phyloP scores from a whole-genome alignment of 2,113 vertebrate species.

The Vimba vimba region DNA sequence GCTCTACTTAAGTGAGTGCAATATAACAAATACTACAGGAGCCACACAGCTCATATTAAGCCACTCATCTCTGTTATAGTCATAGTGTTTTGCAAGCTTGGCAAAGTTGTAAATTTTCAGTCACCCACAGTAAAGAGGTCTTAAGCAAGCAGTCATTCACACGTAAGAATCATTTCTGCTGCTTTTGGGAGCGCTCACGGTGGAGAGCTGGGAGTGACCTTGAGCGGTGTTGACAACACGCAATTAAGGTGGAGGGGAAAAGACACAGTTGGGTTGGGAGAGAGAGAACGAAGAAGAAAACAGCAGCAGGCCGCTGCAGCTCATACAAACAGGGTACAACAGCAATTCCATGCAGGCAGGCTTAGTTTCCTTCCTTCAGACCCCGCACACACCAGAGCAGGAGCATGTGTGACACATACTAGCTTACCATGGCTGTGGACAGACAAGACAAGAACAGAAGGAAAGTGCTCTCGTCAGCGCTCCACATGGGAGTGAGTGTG shows the following conservation, averaged over 20 bases:
- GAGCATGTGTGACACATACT: slow-evolving; percentile 7
- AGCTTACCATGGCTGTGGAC: slow-evolving; percentile 13
- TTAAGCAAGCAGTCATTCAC: not conserved
- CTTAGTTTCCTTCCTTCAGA: not conserved
- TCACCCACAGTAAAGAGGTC: not conserved
- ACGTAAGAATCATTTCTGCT: not conserved
- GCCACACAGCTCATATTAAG: slow-evolving; percentile 1
- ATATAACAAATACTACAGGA: not conserved
- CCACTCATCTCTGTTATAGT: slow-evolving; percentile 8
- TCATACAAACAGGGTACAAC: slow-evolving; percentile 29
- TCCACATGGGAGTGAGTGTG: not conserved
- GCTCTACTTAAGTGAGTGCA: not conserved
- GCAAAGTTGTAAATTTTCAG: slow-evolving; percentile 12
- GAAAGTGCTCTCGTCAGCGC: slow-evolving; percentile 25
- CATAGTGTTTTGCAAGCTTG: slow-evolving; percentile 22
- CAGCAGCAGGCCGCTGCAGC: slow-evolving; percentile 36
- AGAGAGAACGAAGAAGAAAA: slow-evolving; percentile 69
- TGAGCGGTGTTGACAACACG: slow-evolving; percentile 37
- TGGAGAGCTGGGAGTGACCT: slow-evolving; percentile 13
- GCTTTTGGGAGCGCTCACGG: not conserved
- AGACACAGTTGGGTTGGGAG: slow-evolving; percentile 52
- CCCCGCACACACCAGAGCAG: not conserved
- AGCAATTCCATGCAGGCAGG: slow-evolving; percentile 34
- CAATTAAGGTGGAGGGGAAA: slow-evolving; percentile 52
- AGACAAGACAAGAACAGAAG: not conserved